Base-by-base conservation (phyloP, 2,113 vertebrate genomes). In the Plestiodon gilberti region DNA sequence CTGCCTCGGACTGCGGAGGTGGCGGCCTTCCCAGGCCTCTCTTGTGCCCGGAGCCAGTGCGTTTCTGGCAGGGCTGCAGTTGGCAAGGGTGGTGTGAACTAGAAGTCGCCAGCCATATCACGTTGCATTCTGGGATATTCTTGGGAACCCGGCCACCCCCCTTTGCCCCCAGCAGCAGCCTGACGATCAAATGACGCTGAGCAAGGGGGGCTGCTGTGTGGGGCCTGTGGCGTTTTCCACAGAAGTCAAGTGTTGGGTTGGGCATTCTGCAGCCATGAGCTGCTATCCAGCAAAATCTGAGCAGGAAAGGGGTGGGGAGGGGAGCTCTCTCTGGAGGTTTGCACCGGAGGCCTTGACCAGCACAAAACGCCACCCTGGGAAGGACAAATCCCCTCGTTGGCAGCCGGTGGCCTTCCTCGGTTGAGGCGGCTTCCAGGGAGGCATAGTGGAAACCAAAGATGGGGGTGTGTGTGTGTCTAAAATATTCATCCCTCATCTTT, bases 1-100 rank as follows among this genome's bases (percentile, higher is more conserved):
- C 2, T 1, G 20, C 13, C 52, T 83, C 78, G 1, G 11, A 18
- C 22, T 0, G 0, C 1, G 7, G 33, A 52, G 13, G 0, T 1
- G 0, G 15, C 35, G 48, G 6, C 3, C 78, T 40, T 22, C 13
- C 38, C 0, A 0, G 13, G n/a, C 7, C 28, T 76, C 57, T 25
- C 38, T 22, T n/a, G 74, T 3, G 35, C 40, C 40, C 22, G 25
- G 55, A 55, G 59, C 25, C 33, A 14, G 10, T 0, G 2, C 0
- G 22, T 70, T 61, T 35, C 55, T 65, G 15, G 18, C 25, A 74
- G 17, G 2, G 0, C 33, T 70, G 48, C 78, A 61, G 0, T 0
- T 0, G 82, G n/a, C 82, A 74, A 55, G 3, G 22, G 65, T 11
- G 22, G 15, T 1, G 13, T 33, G n/a, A 79, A 64, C 40, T 83